Conservation (phyloP, 2,888 invertebrate genomes). For the Macrophya annulata region DNA sequence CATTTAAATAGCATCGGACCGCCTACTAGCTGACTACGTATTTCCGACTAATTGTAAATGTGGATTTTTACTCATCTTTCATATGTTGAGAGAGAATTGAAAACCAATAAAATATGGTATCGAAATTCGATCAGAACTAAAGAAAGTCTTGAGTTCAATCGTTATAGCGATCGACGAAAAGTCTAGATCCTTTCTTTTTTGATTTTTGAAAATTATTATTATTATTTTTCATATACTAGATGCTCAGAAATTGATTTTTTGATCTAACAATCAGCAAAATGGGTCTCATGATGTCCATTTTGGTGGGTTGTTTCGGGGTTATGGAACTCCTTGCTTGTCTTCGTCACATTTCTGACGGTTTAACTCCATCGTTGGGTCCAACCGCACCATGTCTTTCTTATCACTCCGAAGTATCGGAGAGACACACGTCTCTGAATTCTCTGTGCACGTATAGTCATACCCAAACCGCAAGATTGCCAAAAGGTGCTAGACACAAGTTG, state of each 20-base stretch:
- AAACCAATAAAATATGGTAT: not conserved
- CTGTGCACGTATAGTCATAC: constrained; percentile 72
- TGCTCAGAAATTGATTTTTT: not conserved
- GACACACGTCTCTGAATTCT: constrained; percentile 71
- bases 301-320: constrained; percentile 89
- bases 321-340: constrained; percentile 85
- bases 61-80: not conserved
- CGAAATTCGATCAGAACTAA: not conserved
- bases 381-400: constrained; percentile 69
- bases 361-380: constrained; percentile 67
- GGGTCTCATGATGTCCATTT: constrained; percentile 88
- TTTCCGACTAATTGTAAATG: constrained; percentile 16
- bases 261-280: constrained; percentile 77
- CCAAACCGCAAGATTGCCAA: constrained; percentile 66
- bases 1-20: constrained; percentile 34
- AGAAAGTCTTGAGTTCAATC: not conserved
- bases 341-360: constrained; percentile 68
- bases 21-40: constrained; percentile 18
- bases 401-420: constrained; percentile 60
- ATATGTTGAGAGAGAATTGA: not conserved
- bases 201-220: not conserved
- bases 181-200: not conserved
- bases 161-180: not conserved
- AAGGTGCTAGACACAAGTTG: constrained; percentile 69
- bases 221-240: not conserved